Evolutionary conservation across 2,113 vertebrate species (phyloP), one percentile per base, ranked within the genome.

Genomic region (Pygoscelis antarcticus): DNA sequence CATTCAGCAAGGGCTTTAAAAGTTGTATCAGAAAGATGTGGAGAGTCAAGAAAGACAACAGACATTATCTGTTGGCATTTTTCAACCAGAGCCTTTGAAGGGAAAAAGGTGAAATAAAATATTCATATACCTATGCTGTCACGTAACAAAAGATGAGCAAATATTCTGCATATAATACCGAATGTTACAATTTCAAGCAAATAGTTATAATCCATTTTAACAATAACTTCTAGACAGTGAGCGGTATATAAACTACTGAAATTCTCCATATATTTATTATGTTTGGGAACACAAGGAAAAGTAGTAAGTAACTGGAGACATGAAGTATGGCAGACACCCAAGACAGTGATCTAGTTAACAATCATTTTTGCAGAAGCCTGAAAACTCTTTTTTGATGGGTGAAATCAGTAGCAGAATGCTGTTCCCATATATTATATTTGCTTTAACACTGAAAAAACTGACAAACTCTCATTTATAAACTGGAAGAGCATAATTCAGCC

Each of bases 21-120:
- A 82, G 98, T 64, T 29, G 54, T 17, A 54, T 99, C 98, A 16
- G 99, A 98, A 86, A 99, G 96, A 93, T 98, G 97, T 36, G 97
- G 97, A 5, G 98, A 98, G 52, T 98, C 98, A 84, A 98, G 90
- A 66, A 99, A 96, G 89, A 98, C 97, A 75, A 99, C 61, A 30
- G 98, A 97, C 16, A 82, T 95, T 65, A 99, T 97, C 54, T 29
- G 55, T 8, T 18, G 84, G 89, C 98, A 99, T 86, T 97, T 98
- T 93, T 98, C 92, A 92, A 98, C 91, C 79, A 99, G 93, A 66
- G 96, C 96, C 98, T 99, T 98, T 21, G n/a, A 93, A 84, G 62
- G 46, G 78, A 87, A 87, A 87, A 85, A 88, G 25, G 36, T 77
- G 54, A 87, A 88, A 79, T 40, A 65, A 91, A 89, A 82, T 15